Conservation (phyloP, 2,888 invertebrate species). For the Sminthurides aquaticus region DNA sequence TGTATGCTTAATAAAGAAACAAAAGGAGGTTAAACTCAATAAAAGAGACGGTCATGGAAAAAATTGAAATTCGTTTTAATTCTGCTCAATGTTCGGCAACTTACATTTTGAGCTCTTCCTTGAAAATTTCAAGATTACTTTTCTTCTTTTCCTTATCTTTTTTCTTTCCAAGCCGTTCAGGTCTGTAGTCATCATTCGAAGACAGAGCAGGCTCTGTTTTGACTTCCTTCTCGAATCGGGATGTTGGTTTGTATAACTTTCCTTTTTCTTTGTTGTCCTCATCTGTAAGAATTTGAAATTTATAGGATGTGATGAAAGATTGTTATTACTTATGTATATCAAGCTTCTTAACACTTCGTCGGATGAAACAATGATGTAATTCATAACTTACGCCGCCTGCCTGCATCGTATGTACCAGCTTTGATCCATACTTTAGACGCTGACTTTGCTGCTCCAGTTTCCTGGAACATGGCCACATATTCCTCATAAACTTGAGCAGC, state of each 20-base stretch:
- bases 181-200: slow-evolving; percentile 62
- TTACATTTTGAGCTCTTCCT: slow-evolving; percentile 92
- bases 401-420: slow-evolving; percentile 94
- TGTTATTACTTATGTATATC: no score
- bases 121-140: slow-evolving; percentile 94
- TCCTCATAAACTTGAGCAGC: slow-evolving; percentile 92
- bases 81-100: no score
- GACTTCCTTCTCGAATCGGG: slow-evolving; percentile 59
- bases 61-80: no score
- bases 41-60: no score
- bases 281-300: slow-evolving; percentile 59
- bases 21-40: background rate
- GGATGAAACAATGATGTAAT: background rate
- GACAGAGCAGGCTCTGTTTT: slow-evolving; percentile 21
- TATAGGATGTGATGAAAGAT: background rate
- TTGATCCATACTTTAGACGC: slow-evolving; percentile 91
- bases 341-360: background rate
- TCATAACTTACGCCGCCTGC: slow-evolving; percentile 72
- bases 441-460: slow-evolving; percentile 57
- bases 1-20: slow-evolving; percentile 88
- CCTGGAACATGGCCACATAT: slow-evolving; percentile 95
- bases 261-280: slow-evolving; percentile 83
- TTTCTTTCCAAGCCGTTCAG: slow-evolving; percentile 58
- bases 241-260: slow-evolving; percentile 85
- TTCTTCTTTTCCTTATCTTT: slow-evolving; percentile 81